phyloP scores from a whole-genome alignment of 1,140 invertebrate genomes.

The Gonioctena quinquepunctata region DNA sequence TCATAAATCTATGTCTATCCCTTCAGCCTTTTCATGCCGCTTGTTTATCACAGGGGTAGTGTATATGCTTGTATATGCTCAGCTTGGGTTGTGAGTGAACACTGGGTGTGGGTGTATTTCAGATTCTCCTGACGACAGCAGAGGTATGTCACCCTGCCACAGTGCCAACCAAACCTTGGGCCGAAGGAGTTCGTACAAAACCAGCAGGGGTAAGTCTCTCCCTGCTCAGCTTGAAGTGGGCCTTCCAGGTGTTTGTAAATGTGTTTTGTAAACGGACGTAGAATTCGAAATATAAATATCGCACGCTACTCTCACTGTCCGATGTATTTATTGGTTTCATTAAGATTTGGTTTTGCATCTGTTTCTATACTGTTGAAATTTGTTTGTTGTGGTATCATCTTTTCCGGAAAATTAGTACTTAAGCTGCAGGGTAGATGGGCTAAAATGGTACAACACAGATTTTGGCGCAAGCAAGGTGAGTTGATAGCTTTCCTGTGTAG shows the following conservation, averaged over 20 bases:
- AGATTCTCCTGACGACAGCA: conserved; percentile 82
- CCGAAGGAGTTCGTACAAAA: conserved; percentile 82
- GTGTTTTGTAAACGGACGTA: conserved; percentile 11
- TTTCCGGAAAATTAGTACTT: conserved; percentile 12
- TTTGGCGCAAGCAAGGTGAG: conserved; percentile 15
- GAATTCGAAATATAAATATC: conserved; percentile 5
- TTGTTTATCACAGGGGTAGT: too few relatives aligned
- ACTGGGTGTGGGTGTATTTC: conserved; percentile 52
- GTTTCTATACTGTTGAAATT: not conserved
- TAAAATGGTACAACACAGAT: conserved; percentile 16
- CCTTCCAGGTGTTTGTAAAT: conserved; percentile 24
- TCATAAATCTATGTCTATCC: too few relatives aligned
- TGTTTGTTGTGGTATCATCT: not conserved
- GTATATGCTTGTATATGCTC: too few relatives aligned
- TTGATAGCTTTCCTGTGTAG: not conserved
- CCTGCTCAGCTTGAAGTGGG: not conserved
- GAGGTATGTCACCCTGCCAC: conserved; percentile 72
- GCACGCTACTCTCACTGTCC: conserved; percentile 27
- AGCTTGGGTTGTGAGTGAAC: not conserved
- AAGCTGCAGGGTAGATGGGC: conserved; percentile 14
- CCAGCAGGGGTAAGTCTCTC: conserved; percentile 74
- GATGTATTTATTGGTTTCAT: conserved; percentile 3
- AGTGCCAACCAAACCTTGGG: conserved; percentile 69
- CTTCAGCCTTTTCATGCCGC: too few relatives aligned
- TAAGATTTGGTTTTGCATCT: conserved; percentile 15